Evolutionary conservation across 2,113 vertebrate genomes (phyloP), one percentile per base, ranked within the genome.

Genomic region (Anoplopoma fimbria): DNA sequence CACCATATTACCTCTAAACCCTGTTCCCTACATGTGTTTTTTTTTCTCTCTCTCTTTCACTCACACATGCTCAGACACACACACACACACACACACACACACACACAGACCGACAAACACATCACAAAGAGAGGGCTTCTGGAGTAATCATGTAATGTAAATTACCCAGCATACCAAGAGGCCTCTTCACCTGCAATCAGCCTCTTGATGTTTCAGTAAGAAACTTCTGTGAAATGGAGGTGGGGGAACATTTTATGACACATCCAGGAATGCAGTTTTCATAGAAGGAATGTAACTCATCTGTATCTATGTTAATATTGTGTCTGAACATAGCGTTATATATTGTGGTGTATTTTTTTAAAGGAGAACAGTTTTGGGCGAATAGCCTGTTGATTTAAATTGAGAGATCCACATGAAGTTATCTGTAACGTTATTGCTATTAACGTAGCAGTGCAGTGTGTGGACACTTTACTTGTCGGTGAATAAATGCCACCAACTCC

Each of bases 181-280:
- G 88, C 89, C 89, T 92, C 89, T 93, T 91, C 92, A 93, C 89
- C 92, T 90, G 92, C 90, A 93, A 94, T 93, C 92, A 91, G 87
- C 65, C 77, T 89, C 79, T 68, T 77, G 1, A 40, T 79, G 80
- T 87, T 80, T 87, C 83, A 82, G 72, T 90, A 58, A 73, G 82
- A 82, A 84, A 80, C 58, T 85, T 81, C 65, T 51, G 60, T 29
- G 31, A 77, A 68, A 69, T 45, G 67, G 69, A 80, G 76, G 74
- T 40, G 72, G 78, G 64, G 61, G 36, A 6, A 33, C 40, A 57
- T 77, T 68, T 79, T 67, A 75, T 75, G 67, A 51, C 61, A 31
- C 40, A 88, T 75, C 40, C 64, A 79, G 73, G 33, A 84, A 69
- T 40, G 69, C 53, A 60, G 14, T 21, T n/a, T 70, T 70, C 13